Conservation (phyloP, 2,797 vertebrate genomes). For the Macroramphosus scolopax region DNA sequence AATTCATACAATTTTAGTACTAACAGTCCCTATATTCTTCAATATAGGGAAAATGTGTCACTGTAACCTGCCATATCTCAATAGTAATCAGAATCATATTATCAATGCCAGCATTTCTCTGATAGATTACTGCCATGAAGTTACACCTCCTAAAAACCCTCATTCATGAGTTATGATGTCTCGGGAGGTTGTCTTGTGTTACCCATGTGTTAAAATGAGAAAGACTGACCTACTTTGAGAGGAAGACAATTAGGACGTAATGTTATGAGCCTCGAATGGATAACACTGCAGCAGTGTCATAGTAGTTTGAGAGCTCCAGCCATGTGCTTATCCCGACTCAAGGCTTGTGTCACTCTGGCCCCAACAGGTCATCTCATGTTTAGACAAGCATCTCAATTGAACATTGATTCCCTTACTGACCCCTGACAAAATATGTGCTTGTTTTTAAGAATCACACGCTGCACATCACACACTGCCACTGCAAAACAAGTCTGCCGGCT, state of each 20-base stretch:
- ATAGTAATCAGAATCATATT: too few species aligned
- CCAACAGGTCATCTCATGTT: constrained; percentile 58
- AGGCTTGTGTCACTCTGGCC: constrained; percentile 17
- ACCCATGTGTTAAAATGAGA: background rate
- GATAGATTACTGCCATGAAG: constrained; percentile 16
- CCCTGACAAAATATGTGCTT: constrained; percentile 26
- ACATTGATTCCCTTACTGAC: constrained; percentile 26
- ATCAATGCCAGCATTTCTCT: too few species aligned
- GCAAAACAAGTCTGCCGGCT: too few species aligned
- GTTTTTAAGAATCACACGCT: constrained; percentile 14
- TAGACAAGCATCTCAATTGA: background rate
- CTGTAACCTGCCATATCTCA: background rate
- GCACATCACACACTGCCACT: too few species aligned
- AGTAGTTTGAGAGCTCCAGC: constrained; percentile 1
- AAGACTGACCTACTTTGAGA: constrained; percentile 38
- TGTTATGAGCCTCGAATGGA: constrained; percentile 21
- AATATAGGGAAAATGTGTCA: constrained; percentile 17
- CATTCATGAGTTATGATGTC: constrained; percentile 1
- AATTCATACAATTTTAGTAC: background rate
- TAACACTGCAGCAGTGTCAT: constrained; percentile 17
- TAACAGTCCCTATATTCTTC: too few species aligned
- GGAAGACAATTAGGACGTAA: constrained; percentile 19
- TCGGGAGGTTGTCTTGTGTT: constrained; percentile 4
- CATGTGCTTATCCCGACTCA: too few species aligned
- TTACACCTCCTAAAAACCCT: constrained; percentile 2